phyloP scores from a whole-genome alignment of 2,113 vertebrate species.

The Coryphaenoides rupestris region DNA sequence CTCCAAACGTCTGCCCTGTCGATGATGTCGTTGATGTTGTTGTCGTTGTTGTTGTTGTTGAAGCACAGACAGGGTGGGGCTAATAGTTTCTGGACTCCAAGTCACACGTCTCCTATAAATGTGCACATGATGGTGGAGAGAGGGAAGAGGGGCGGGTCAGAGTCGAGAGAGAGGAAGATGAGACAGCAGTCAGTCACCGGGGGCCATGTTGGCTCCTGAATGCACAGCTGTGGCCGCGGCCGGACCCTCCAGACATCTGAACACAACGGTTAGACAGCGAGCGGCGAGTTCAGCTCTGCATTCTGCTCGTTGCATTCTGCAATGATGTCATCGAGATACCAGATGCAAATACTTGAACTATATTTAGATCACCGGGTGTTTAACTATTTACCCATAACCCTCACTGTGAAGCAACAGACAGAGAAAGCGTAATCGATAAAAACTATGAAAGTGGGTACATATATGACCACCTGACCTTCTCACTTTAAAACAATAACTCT shows the following conservation, averaged over 20 bases:
- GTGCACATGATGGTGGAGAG: conserved; percentile 23
- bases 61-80: not conserved
- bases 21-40: too few species aligned
- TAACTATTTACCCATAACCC: too few species aligned
- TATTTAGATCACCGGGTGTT: too few species aligned
- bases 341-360: too few species aligned
- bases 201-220: conserved; percentile 36
- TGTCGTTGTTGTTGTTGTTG: too few species aligned
- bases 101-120: conserved; percentile 63
- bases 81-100: conserved; percentile 41
- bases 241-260: conserved; percentile 37
- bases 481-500: too few species aligned
- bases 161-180: conserved; percentile 9
- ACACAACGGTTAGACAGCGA: conserved; percentile 54
- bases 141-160: conserved; percentile 3
- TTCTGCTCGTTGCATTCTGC: not conserved
- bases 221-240: conserved; percentile 37
- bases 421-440: too few species aligned
- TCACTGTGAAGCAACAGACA: too few species aligned
- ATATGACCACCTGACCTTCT: too few species aligned
- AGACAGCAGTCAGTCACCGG: too few species aligned
- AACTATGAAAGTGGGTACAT: too few species aligned
- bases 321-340: conserved; percentile 14
- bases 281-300: conserved; percentile 16
- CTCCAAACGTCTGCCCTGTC: not conserved